phyloP scores from a whole-genome alignment of 1,140 invertebrate species.

The Sipha flava region DNA sequence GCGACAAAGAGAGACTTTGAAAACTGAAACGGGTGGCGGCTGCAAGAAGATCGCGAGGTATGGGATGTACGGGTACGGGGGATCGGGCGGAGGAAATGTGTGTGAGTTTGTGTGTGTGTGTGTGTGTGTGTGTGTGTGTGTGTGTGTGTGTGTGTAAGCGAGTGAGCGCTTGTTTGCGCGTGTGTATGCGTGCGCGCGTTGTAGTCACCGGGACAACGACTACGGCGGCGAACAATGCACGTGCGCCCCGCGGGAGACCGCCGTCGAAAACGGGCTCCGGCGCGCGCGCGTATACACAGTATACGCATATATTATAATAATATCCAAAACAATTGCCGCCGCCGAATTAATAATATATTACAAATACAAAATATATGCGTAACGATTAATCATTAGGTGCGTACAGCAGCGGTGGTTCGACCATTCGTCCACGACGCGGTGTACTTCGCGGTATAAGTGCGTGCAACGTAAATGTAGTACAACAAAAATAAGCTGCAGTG shows the following conservation, averaged over 20 bases:
- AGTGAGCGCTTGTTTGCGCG: no score
- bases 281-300: not conserved
- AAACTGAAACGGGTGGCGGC: not conserved
- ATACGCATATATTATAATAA: not conserved
- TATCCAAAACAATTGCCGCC: conserved; percentile 2
- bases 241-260: not conserved
- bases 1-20: not conserved
- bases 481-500: no score
- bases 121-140: no score
- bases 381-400: not conserved
- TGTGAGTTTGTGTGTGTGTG: no score
- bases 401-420: not conserved
- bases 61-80: not conserved
- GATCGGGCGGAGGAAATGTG: not conserved
- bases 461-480: no score
- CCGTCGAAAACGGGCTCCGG: not conserved
- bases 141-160: no score
- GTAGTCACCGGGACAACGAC: not conserved
- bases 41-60: no score
- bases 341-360: not conserved
- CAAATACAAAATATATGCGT: not conserved
- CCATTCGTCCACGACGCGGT: not conserved
- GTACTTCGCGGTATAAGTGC: no score
- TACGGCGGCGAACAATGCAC: not conserved
- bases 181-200: not conserved